Base-by-base conservation (phyloP, 2,888 invertebrate species). In the Epinotia nisella region DNA sequence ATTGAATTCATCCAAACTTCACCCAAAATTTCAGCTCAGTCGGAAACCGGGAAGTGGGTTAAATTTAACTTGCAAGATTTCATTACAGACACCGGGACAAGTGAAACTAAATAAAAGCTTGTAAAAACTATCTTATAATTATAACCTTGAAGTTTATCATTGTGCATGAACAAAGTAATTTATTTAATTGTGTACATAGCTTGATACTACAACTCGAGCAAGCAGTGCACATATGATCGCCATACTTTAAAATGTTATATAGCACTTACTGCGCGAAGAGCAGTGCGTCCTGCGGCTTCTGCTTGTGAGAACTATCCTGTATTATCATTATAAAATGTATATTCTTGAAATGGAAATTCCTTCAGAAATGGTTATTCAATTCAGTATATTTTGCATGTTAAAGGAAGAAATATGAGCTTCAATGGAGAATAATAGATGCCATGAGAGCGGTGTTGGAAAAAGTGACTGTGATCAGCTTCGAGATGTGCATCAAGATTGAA, bases 401-500 rank as follows among this genome's bases (percentile, higher is more conserved):
- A 76, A 90, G 90, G 53, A 80, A 80, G 2, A 94, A 94, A 75
- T 87, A 87, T 83, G 92, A 94, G 69, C 77, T 94, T 1, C 94
- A 94, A 79, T 87, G 90, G 74, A 82, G 89, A 66, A 80, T 95
- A 70, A 87, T 95, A 0, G 93, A 94, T 71, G 90, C 93, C 0
- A 87, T 95, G 76, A 86, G 84, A 39, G 78, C 82, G 41, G 85
- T 95, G 1, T 80, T 96, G 61, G 87, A 90, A 21, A 94, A 92
- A 80, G 89, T 92, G 2, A 87, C 80, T 29, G 86, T 95, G 15
- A 89, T 90, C 55, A 93, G 92, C 73, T 82, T 90, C 24, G 91
- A 94, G 62, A 85, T 94, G 81, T 95, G 95, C 76, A 86, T 94
- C 79, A 94, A 95, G 78, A 85, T 95, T 64, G 95, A 95, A 80